Percentiles rank a stretch among this genome's conserved stretches.
Evolutionary conservation across 2,888 invertebrate genomes (phyloP).

Genomic region (Rotaria magnacalcarata): DNA sequence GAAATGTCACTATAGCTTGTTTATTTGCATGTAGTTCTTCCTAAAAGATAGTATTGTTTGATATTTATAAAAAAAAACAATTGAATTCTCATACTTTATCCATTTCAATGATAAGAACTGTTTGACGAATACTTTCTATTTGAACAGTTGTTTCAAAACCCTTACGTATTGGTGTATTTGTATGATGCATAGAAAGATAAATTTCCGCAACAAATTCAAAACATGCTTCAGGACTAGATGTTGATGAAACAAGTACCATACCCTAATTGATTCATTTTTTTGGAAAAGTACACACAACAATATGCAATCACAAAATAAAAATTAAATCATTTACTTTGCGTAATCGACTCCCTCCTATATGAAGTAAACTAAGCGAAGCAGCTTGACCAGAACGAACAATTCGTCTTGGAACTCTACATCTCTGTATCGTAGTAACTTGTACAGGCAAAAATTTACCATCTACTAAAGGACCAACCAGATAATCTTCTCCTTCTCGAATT

Average conservation of each 20-base stretch:
- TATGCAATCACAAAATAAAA: background rate
- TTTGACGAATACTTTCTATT: conserved; percentile 88
- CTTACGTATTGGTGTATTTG: conserved; percentile 56
- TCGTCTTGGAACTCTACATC: conserved; percentile 83
- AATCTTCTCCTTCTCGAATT: conserved; percentile 71
- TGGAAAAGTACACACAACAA: too few species aligned
- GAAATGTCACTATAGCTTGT: conserved; percentile 77
- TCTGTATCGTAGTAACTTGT: conserved; percentile 76
- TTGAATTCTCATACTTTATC: conserved; percentile 61
- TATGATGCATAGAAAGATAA: conserved; percentile 78
- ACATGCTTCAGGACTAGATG: conserved; percentile 52
- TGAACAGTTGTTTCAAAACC: conserved; percentile 77
- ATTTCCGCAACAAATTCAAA: conserved; percentile 73
- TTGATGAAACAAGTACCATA: conserved; percentile 57
- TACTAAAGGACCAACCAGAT: conserved; percentile 62
- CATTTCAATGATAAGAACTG: conserved; percentile 71
- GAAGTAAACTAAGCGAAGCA: conserved; percentile 69
- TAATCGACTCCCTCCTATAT: background rate
- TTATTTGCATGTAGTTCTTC: conserved; percentile 67
- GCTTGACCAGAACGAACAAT: conserved; percentile 82
- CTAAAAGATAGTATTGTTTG: conserved; percentile 40
- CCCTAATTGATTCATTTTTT: conserved; percentile 51
- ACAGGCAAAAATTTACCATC: conserved; percentile 68
- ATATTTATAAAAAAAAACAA: background rate
- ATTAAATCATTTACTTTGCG: background rate